These are phyloP conservation scores for Ptiloglossa arizonensis DNA, from an alignment of 1,140 invertebrate genomes.

Conservation along the genomic window DNA sequence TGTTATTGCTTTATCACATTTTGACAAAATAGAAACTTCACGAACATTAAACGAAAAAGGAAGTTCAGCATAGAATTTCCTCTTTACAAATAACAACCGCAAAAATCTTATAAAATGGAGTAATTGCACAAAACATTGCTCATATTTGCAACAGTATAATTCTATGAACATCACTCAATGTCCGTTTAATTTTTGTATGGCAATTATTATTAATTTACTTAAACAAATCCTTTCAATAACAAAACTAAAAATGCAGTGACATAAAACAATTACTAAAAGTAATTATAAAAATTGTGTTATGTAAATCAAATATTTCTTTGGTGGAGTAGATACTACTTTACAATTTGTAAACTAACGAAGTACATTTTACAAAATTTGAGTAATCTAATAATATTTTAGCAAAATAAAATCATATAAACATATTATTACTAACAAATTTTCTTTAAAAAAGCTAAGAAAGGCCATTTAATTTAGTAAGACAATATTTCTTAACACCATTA, in stretches of 20 bases:
- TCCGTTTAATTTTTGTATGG: slow-evolving; percentile 21
- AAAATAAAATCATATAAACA: background rate
- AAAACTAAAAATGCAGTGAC: slow-evolving; percentile 7
- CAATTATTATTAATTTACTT: slow-evolving; percentile 24
- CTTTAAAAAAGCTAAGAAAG: background rate
- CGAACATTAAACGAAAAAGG: slow-evolving; percentile 35
- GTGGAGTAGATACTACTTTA: slow-evolving; percentile 42
- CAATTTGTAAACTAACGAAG: slow-evolving; percentile 29
- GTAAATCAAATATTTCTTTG: slow-evolving; percentile 52
- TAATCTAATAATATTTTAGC: background rate
- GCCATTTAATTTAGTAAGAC: background rate
- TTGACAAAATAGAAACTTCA: slow-evolving; percentile 62
- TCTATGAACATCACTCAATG: background rate
- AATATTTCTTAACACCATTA: background rate
- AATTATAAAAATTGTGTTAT: slow-evolving; percentile 16
- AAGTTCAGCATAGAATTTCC: slow-evolving; percentile 34
- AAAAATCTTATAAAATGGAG: slow-evolving; percentile 36
- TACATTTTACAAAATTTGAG: slow-evolving; percentile 16
- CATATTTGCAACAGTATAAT: slow-evolving; percentile 36
- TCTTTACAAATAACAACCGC: slow-evolving; percentile 45
- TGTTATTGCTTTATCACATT: slow-evolving; percentile 62
- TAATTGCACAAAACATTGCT: slow-evolving; percentile 54
- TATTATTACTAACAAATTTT: background rate
- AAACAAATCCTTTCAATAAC: background rate
- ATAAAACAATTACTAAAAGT: slow-evolving; percentile 16